A percentile compares a stretch with the other conserved stretches of the same genome.
phyloP scores from a whole-genome alignment of 2,888 invertebrate species.

The Plemyria rubiginata region DNA sequence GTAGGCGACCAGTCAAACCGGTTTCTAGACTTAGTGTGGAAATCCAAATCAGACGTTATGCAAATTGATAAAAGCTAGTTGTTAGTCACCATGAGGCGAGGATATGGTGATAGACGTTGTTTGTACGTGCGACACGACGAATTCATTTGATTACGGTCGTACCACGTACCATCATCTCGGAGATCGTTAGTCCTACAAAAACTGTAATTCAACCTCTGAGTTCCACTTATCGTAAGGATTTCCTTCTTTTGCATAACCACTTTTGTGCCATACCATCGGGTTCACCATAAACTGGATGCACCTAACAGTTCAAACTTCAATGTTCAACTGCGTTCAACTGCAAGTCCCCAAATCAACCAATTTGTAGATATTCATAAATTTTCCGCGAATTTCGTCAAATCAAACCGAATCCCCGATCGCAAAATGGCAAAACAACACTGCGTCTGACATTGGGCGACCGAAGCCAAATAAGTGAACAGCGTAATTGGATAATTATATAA shows the following conservation, averaged over 20 bases:
- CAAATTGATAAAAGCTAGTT: slow-evolving; percentile 28
- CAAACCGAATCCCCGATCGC: slow-evolving; percentile 5
- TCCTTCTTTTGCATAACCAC: too few relatives aligned
- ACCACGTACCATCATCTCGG: too few relatives aligned
- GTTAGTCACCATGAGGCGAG: slow-evolving; percentile 19
- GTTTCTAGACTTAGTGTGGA: slow-evolving; percentile 27
- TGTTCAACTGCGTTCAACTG: too few relatives aligned
- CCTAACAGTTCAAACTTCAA: too few relatives aligned
- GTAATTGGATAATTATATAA: slow-evolving; percentile 32
- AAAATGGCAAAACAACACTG: slow-evolving; percentile 18
- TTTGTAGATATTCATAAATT: not conserved
- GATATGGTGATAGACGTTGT: slow-evolving; percentile 19
- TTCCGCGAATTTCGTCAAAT: slow-evolving; percentile 7
- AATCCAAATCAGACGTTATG: slow-evolving; percentile 34
- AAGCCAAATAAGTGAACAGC: slow-evolving; percentile 23
- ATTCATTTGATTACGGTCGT: not conserved
- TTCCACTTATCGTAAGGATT: too few relatives aligned
- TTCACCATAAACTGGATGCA: too few relatives aligned
- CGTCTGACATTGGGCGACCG: slow-evolving; percentile 26
- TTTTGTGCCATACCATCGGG: too few relatives aligned
- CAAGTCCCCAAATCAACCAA: not conserved
- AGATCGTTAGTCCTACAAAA: too few relatives aligned
- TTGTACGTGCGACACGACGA: slow-evolving; percentile 5
- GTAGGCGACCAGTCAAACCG: slow-evolving; percentile 25
- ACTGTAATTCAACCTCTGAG: too few relatives aligned